Conservation (phyloP, 2,888 invertebrate species). For the Ophion ventricosus region DNA sequence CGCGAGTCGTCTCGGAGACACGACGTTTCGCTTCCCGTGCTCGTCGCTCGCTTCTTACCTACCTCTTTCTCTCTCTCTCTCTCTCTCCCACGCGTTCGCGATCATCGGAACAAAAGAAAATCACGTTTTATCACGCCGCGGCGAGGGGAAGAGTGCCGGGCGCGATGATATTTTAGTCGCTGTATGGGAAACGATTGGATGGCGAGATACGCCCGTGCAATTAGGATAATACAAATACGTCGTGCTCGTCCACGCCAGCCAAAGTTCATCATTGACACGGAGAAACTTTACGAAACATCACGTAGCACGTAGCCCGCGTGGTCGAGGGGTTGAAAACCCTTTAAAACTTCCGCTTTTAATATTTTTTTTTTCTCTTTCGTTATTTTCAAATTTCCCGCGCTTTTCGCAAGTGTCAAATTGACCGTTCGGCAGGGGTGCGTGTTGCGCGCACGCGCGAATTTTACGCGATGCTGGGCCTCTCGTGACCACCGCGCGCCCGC, state of each 20-base stretch:
- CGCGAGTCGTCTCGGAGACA: neutral
- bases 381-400: neutral
- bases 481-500: conserved; percentile 24
- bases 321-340: conserved; percentile 45
- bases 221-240: conserved; percentile 44
- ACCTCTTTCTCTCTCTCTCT: neutral
- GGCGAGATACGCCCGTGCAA: conserved; percentile 59
- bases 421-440: conserved; percentile 40
- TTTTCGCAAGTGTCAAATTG: conserved; percentile 17
- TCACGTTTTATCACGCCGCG: neutral
- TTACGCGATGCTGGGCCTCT: conserved; percentile 56
- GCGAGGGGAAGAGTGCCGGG: neutral
- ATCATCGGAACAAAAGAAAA: neutral
- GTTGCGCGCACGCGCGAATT: conserved; percentile 37
- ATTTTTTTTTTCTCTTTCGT: neutral
- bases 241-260: conserved; percentile 40
- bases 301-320: conserved; percentile 60
- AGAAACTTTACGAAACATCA: conserved; percentile 8
- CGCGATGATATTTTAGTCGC: conserved; percentile 58
- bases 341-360: conserved; percentile 14
- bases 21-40: conserved; percentile 18
- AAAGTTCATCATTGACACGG: conserved; percentile 22
- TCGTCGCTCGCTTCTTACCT: conserved; percentile 4
- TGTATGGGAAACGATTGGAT: conserved; percentile 70
- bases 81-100: neutral